phyloP scores from a whole-genome alignment of 2,797 vertebrate species.

The Poecilia wingei region DNA sequence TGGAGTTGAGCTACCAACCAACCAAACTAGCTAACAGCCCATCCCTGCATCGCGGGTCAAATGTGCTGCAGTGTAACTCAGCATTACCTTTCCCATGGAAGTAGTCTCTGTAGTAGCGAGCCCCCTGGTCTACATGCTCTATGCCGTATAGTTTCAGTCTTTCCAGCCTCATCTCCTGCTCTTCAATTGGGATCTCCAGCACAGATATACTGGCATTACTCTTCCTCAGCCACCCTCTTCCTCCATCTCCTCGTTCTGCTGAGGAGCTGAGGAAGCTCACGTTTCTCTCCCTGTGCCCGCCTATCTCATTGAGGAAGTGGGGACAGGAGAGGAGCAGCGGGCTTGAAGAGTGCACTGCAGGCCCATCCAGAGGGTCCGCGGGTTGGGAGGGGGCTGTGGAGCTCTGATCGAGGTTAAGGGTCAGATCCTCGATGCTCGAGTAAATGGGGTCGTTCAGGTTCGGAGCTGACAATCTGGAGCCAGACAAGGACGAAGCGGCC shows the following conservation, averaged over 20 bases:
- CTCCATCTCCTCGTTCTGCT: conserved; percentile 66
- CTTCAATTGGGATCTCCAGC: conserved; percentile 86
- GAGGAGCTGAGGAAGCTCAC: conserved; percentile 88
- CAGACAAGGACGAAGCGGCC: conserved; percentile 83
- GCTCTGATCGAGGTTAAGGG: conserved; percentile 53
- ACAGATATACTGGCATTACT: conserved; percentile 90
- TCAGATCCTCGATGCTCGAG: conserved; percentile 87
- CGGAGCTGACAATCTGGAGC: conserved; percentile 69
- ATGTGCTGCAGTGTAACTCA: neutral
- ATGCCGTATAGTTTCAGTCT: conserved; percentile 87
- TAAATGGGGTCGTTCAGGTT: conserved; percentile 80
- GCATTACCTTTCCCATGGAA: conserved; percentile 90
- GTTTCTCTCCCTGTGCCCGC: conserved; percentile 86
- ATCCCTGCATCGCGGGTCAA: neutral
- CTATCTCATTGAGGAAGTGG: conserved; percentile 93
- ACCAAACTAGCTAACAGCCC: neutral
- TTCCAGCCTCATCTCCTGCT: conserved; percentile 80
- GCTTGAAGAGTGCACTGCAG: conserved; percentile 66
- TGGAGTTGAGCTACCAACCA: neutral
- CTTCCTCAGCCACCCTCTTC: conserved; percentile 74
- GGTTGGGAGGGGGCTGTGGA: conserved; percentile 38
- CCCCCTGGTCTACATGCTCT: conserved; percentile 92
- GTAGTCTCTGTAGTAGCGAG: conserved; percentile 89
- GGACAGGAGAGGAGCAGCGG: conserved; percentile 92
- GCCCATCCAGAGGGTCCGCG: conserved; percentile 61